Percentiles rank a stretch among this genome's conserved stretches.
Conservation (phyloP, 2,797 vertebrate species). For the Zalophus californianus region DNA sequence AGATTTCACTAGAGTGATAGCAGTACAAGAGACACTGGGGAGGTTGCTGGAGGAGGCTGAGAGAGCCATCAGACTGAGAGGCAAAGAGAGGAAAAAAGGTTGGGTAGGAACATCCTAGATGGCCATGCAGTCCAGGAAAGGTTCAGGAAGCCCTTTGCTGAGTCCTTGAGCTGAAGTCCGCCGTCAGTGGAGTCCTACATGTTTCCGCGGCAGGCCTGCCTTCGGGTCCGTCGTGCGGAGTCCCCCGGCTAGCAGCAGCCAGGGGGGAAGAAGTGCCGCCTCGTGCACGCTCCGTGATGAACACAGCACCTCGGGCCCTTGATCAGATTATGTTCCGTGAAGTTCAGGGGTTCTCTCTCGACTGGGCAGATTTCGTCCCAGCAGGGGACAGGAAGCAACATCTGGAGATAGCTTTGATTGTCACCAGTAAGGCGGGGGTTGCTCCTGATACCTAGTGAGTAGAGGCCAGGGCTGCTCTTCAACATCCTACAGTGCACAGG, state of each 20-base stretch:
- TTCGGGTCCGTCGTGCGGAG: not conserved
- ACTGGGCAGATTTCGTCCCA: not conserved
- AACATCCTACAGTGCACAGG: not conserved
- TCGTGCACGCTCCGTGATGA: not conserved
- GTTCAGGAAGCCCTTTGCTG: not conserved
- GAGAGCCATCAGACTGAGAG: not conserved
- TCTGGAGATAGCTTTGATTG: not conserved
- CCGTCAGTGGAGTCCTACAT: not conserved
- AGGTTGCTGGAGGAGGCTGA: not conserved
- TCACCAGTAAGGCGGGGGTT: not conserved
- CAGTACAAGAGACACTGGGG: not conserved
- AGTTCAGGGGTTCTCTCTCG: not conserved
- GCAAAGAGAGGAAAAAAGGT: not conserved
- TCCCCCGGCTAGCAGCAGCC: not conserved
- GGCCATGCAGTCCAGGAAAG: not conserved
- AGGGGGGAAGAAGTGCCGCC: not conserved
- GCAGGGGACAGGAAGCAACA: not conserved
- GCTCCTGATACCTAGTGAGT: not conserved
- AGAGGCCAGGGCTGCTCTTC: not conserved
- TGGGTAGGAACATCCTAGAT: not conserved
- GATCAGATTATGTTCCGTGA: not conserved
- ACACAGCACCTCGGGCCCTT: not conserved
- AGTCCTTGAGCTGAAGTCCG: not conserved
- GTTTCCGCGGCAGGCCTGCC: not conserved
- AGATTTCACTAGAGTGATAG: not conserved